Conservation (phyloP, 2,888 invertebrate species). For the Tineola bisselliella region DNA sequence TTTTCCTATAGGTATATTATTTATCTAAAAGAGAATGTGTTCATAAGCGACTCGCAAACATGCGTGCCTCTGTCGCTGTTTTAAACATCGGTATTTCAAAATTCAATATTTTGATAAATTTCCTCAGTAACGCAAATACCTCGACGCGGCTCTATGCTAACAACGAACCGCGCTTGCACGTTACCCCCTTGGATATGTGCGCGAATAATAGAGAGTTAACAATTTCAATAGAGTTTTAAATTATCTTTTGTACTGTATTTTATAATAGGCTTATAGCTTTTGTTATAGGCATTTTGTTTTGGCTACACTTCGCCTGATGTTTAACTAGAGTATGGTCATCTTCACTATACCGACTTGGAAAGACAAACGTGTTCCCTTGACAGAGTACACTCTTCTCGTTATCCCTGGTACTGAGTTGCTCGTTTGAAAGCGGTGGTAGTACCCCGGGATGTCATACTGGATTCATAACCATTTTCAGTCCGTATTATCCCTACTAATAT, state of each 20-base stretch:
- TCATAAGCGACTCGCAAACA: neutral
- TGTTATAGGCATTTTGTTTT: too few species aligned
- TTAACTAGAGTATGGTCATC: too few species aligned
- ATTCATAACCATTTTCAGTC: conserved; percentile 15
- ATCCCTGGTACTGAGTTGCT: too few species aligned
- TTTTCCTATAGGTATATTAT: neutral
- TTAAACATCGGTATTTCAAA: neutral
- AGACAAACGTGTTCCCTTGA: too few species aligned
- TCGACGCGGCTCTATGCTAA: neutral
- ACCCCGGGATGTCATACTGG: conserved; percentile 16
- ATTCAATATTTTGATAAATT: conserved; percentile 3
- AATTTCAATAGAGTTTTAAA: too few species aligned
- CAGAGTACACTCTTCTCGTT: too few species aligned
- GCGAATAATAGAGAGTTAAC: too few species aligned
- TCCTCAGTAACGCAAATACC: neutral
- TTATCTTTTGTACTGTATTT: too few species aligned
- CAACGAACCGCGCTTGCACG: neutral
- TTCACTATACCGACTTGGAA: too few species aligned
- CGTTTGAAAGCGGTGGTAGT: conserved; percentile 17
- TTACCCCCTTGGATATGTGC: neutral
- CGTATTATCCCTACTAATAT: too few species aligned
- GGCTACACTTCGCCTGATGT: too few species aligned
- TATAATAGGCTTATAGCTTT: too few species aligned
- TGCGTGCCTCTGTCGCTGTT: neutral
- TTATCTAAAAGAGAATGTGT: neutral